Evolutionary conservation across 2,797 vertebrate species (phyloP).

Genomic region (Hyperoplus immaculatus): DNA sequence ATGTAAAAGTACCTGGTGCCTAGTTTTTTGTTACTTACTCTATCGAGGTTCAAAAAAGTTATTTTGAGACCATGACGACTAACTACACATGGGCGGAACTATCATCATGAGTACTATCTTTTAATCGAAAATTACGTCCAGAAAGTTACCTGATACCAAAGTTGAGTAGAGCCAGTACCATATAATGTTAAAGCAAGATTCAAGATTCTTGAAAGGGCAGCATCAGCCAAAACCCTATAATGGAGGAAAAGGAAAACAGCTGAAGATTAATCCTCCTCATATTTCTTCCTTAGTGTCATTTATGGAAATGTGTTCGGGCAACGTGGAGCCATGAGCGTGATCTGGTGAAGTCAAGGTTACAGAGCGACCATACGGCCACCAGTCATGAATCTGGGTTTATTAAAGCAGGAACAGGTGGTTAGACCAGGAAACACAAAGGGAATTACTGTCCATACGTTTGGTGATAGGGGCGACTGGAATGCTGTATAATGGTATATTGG

Average conservation of each 20-base stretch:
- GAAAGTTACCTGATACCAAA: too few relatives aligned
- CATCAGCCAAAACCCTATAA: conserved; percentile 7
- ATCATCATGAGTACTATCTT: too few relatives aligned
- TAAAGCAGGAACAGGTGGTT: conserved; percentile 46
- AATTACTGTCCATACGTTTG: conserved; percentile 20
- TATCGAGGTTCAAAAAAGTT: too few relatives aligned
- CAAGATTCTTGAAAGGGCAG: conserved; percentile 58
- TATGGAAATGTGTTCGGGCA: conserved; percentile 71
- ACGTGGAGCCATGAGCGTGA: conserved; percentile 49
- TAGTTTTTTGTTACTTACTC: too few relatives aligned
- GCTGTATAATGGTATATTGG: conserved; percentile 15
- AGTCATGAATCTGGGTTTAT: conserved; percentile 66
- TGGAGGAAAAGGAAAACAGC: conserved; percentile 25
- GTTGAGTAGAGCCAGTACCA: too few relatives aligned
- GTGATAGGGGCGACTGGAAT: conserved; percentile 14
- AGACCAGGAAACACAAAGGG: conserved; percentile 26
- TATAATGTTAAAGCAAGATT: too few relatives aligned
- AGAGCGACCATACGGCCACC: conserved; percentile 23
- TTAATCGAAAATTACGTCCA: too few relatives aligned
- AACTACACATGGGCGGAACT: too few relatives aligned
- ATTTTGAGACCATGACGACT: background rate
- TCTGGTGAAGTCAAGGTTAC: conserved; percentile 65
- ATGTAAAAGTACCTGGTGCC: too few relatives aligned
- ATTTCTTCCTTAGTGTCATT: conserved; percentile 73
- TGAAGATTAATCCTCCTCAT: conserved; percentile 54